A percentile compares a stretch with the other conserved stretches of the same genome.
Conservation (phyloP, 2,888 invertebrate genomes). For the Pachliopta kotzebuea region DNA sequence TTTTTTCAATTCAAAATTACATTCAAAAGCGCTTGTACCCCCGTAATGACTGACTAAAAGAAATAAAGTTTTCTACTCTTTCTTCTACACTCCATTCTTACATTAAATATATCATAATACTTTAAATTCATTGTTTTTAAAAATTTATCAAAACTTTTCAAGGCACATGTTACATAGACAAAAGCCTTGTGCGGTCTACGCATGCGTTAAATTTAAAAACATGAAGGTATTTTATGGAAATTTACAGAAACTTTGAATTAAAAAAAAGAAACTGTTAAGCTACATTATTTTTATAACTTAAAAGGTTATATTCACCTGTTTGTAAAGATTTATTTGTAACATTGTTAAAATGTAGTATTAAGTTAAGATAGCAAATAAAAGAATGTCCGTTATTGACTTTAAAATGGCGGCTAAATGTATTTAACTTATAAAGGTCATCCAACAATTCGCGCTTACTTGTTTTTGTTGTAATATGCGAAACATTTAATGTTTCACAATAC, state of each 20-base stretch:
- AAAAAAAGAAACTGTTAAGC: too few species aligned
- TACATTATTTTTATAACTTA: too few species aligned
- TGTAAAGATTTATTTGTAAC: background rate
- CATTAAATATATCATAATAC: too few species aligned
- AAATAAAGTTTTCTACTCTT: too few species aligned
- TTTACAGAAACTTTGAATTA: too few species aligned
- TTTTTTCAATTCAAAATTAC: background rate
- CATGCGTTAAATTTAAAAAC: background rate
- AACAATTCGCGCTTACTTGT: slow-evolving; percentile 13
- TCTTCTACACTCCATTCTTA: too few species aligned
- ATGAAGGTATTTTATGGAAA: too few species aligned
- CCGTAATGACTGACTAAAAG: too few species aligned
- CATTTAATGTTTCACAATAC: slow-evolving; percentile 18
- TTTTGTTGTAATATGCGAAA: slow-evolving; percentile 27
- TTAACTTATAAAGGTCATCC: slow-evolving; percentile 22
- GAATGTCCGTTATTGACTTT: slow-evolving; percentile 3
- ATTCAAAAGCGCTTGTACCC: too few species aligned
- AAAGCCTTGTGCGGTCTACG: background rate
- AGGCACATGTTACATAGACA: background rate
- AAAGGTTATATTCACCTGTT: too few species aligned
- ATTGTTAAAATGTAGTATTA: background rate
- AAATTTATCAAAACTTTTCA: too few species aligned
- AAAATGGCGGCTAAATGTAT: slow-evolving; percentile 17
- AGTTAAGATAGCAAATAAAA: background rate
- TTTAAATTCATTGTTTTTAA: too few species aligned